Conservation (phyloP, 2,797 vertebrate species). For the Taeniopygia guttata region DNA sequence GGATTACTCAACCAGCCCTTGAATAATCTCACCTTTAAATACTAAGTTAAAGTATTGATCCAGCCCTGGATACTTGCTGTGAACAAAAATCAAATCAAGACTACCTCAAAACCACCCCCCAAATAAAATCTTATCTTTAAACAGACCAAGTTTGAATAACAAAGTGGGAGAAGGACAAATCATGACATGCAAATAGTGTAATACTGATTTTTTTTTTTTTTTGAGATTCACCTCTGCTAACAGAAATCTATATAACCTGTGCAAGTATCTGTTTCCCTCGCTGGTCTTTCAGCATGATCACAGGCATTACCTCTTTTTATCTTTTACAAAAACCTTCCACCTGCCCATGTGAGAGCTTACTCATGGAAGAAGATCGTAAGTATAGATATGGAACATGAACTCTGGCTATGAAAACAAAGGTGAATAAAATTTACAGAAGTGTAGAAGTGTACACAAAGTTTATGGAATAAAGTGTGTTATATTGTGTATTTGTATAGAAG, state of each 20-base stretch:
- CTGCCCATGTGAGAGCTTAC: background rate
- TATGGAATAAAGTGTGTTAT: background rate
- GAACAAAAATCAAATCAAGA: background rate
- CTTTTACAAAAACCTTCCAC: background rate
- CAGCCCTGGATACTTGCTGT: background rate
- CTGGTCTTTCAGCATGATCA: background rate
- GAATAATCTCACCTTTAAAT: background rate
- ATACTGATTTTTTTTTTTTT: background rate
- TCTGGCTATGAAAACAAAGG: background rate
- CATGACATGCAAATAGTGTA: background rate
- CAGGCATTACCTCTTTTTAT: background rate
- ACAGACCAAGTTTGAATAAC: background rate
- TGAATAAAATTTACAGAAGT: background rate
- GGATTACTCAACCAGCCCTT: background rate
- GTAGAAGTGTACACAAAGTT: background rate
- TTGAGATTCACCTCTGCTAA: background rate
- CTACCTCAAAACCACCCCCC: background rate
- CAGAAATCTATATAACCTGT: background rate
- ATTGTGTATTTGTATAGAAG: background rate
- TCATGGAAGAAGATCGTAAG: background rate
- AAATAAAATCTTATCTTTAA: background rate
- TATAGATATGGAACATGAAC: background rate
- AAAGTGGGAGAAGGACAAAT: background rate
- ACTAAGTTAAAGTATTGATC: background rate
- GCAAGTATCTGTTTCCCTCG: background rate